A percentile compares a stretch with the other conserved stretches of the same genome.
These are phyloP conservation scores for Euplagia quadripunctaria DNA, from an alignment of 2,888 invertebrate genomes.

Conservation along the genomic window DNA sequence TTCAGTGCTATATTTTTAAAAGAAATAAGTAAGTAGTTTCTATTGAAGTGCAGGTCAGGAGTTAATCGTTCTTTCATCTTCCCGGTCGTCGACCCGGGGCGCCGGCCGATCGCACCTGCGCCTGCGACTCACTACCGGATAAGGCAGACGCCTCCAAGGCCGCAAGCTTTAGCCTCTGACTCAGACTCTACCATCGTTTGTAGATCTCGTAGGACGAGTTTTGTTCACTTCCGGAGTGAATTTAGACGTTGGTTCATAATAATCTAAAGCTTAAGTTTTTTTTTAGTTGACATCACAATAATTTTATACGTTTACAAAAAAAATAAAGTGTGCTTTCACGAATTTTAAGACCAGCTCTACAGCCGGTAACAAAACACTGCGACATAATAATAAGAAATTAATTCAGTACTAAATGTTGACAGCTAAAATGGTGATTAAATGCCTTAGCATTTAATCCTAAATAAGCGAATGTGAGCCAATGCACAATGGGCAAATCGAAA, in stretches of 20 bases:
- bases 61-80: slow-evolving; percentile 63
- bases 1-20: background rate
- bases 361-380: slow-evolving; percentile 51
- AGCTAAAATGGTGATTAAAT: slow-evolving; percentile 30
- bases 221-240: slow-evolving; percentile 42
- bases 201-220: slow-evolving; percentile 36
- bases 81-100: slow-evolving; percentile 72
- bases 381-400: slow-evolving; percentile 34
- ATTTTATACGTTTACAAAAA: slow-evolving; percentile 60
- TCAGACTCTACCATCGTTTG: slow-evolving; percentile 49
- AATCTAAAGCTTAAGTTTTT: slow-evolving; percentile 29
- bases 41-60: slow-evolving; percentile 56
- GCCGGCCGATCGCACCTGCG: slow-evolving; percentile 75
- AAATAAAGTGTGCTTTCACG: slow-evolving; percentile 77
- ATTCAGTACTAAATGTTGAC: slow-evolving; percentile 26
- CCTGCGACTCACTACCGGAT: slow-evolving; percentile 60
- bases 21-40: slow-evolving; percentile 31
- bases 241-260: slow-evolving; percentile 17
- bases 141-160: slow-evolving; percentile 74
- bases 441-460: slow-evolving; percentile 25
- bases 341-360: slow-evolving; percentile 59
- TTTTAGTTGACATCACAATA: slow-evolving; percentile 58
- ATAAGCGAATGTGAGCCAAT: slow-evolving; percentile 8
- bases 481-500: slow-evolving; percentile 42
- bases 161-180: slow-evolving; percentile 63